These are phyloP conservation scores for Crotalus horridus DNA, from an alignment of 2,113 vertebrate genomes.

Conservation along the genomic window DNA sequence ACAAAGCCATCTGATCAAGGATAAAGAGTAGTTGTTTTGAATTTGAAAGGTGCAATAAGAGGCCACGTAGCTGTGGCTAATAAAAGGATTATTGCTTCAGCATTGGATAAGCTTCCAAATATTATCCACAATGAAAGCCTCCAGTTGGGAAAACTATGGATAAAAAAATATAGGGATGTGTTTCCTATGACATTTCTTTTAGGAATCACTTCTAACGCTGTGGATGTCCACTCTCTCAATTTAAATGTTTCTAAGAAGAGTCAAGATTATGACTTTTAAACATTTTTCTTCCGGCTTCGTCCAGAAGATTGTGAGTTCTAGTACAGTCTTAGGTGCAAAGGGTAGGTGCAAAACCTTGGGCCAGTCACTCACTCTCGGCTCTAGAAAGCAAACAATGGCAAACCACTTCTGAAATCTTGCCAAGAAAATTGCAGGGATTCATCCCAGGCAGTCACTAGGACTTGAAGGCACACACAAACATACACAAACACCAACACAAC, in stretches of 20 bases:
- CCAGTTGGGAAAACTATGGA: not conserved
- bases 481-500: no score
- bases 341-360: no score
- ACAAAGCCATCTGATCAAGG: constrained; percentile 7
- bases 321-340: no score
- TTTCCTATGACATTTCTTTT: not conserved
- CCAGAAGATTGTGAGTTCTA: no score
- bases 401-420: no score
- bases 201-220: not conserved
- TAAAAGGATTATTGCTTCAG: not conserved
- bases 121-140: not conserved
- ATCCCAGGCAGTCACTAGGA: no score
- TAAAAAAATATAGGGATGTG: not conserved
- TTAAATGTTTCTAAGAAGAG: not conserved
- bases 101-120: not conserved
- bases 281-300: not conserved
- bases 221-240: not conserved
- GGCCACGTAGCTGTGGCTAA: no score
- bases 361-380: no score
- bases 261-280: not conserved
- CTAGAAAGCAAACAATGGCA: no score
- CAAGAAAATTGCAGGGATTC: no score
- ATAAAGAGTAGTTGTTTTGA: not conserved
- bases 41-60: not conserved
- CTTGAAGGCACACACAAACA: no score